phyloP scores from a whole-genome alignment of 2,888 invertebrate genomes.

The Hirtodrosophila alboralis region DNA sequence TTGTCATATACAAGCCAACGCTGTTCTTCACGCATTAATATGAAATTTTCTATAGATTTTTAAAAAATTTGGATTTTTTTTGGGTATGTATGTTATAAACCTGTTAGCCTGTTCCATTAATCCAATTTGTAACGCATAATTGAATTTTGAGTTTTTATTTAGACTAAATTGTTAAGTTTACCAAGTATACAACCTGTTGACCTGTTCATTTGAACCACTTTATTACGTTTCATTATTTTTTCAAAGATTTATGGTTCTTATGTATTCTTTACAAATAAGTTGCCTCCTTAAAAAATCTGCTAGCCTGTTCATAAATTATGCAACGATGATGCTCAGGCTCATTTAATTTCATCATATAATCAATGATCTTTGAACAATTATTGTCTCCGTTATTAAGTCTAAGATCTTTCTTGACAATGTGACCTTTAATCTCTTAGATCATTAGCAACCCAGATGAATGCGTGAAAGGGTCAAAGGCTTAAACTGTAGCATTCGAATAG shows the following conservation, averaged over 20 bases:
- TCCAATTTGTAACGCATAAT: constrained; percentile 28
- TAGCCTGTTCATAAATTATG: constrained; percentile 58
- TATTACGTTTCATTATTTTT: constrained; percentile 15
- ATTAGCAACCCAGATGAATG: constrained; percentile 21
- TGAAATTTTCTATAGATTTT: too few relatives aligned
- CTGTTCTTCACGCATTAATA: too few relatives aligned
- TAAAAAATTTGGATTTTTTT: too few relatives aligned
- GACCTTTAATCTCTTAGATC: constrained; percentile 11
- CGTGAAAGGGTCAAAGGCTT: constrained; percentile 29
- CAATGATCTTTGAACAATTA: too few relatives aligned
- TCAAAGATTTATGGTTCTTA: too few relatives aligned
- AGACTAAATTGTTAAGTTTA: too few relatives aligned
- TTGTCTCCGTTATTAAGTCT: too few relatives aligned
- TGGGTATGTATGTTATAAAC: too few relatives aligned
- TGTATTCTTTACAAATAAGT: too few relatives aligned
- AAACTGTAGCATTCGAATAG: constrained; percentile 57
- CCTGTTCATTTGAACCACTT: constrained; percentile 1
- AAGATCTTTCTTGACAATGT: too few relatives aligned
- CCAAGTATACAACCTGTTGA: not conserved
- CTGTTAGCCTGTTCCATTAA: constrained; percentile 24
- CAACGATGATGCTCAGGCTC: constrained; percentile 12
- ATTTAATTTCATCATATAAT: too few relatives aligned
- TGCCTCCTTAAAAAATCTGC: constrained; percentile 21
- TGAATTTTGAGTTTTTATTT: constrained; percentile 18
- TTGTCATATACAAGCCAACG: too few relatives aligned